Evolutionary conservation across 2,888 invertebrate species (phyloP).

Genomic region (Flabesymbios commensalis): DNA sequence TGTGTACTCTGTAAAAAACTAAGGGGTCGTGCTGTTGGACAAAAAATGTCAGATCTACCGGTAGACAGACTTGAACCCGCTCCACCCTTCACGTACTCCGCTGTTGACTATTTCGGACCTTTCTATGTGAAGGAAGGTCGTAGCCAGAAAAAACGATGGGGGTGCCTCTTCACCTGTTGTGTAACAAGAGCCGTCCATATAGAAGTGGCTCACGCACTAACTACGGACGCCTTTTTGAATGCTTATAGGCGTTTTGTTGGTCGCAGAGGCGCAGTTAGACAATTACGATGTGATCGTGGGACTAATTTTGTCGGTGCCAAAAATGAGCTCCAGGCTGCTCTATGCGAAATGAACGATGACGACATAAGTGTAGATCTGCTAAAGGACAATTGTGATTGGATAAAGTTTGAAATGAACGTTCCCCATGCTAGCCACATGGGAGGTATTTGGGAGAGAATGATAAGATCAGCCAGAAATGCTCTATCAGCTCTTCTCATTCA

Average conservation of each 20-base stretch:
- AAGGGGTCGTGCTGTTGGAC: constrained; percentile 31
- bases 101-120: constrained; percentile 54
- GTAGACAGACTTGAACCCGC: constrained; percentile 37
- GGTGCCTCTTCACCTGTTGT: constrained; percentile 50
- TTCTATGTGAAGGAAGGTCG: constrained; percentile 40
- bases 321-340: constrained; percentile 12
- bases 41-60: constrained; percentile 55
- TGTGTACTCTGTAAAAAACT: constrained; percentile 48
- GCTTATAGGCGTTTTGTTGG: constrained; percentile 28
- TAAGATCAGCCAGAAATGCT: neutral
- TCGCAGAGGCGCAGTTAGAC: constrained; percentile 25
- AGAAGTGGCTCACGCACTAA: constrained; percentile 34
- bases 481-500: neutral
- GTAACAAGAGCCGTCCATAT: constrained; percentile 47
- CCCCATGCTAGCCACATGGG: constrained; percentile 1
- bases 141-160: constrained; percentile 42
- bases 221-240: constrained; percentile 36
- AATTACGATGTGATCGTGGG: constrained; percentile 30
- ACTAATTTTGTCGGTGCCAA: constrained; percentile 32
- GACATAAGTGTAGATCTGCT: neutral
- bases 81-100: constrained; percentile 42
- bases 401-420: neutral
- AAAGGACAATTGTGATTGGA: neutral
- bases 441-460: constrained; percentile 6
- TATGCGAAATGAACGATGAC: neutral